Evolutionary conservation across 2,113 vertebrate genomes (phyloP).

Genomic region (Rutilus rutilus): DNA sequence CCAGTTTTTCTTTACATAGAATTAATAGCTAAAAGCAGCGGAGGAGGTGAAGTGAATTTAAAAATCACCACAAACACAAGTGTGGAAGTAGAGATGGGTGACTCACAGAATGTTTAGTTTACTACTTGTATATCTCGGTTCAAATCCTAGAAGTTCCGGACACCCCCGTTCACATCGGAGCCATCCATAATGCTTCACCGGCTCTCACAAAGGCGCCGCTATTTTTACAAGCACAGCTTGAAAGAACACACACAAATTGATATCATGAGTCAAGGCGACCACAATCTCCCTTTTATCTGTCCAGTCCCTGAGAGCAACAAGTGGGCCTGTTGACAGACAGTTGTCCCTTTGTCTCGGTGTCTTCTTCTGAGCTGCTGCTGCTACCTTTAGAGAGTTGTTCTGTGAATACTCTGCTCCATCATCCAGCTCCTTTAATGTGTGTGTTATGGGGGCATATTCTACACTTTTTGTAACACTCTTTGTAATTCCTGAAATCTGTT

Average conservation of each 20-base stretch:
- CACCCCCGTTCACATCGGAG: slow-evolving; percentile 9
- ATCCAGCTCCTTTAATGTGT: background rate
- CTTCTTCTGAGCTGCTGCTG: slow-evolving; percentile 35
- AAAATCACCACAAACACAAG: background rate
- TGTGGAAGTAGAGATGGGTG: background rate
- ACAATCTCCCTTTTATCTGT: slow-evolving; percentile 51
- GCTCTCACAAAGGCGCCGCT: slow-evolving; percentile 17
- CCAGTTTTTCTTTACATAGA: background rate
- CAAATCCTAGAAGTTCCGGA: slow-evolving; percentile 7
- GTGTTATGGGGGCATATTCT: too few relatives aligned
- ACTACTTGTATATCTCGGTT: background rate
- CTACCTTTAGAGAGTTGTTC: slow-evolving; percentile 1
- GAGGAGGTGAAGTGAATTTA: background rate
- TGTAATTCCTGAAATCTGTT: background rate
- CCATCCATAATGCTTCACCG: background rate
- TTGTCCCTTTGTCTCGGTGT: slow-evolving; percentile 27
- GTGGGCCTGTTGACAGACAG: slow-evolving; percentile 45
- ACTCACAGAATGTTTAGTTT: background rate
- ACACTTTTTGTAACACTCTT: background rate
- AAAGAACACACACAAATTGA: slow-evolving; percentile 44
- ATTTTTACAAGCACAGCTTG: slow-evolving; percentile 35
- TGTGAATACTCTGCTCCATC: background rate
- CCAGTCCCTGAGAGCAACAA: slow-evolving; percentile 39
- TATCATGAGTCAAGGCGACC: slow-evolving; percentile 52
- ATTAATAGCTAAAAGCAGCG: background rate